Evolutionary conservation across 1,140 invertebrate genomes (phyloP), one percentile per base, ranked within the genome.

Genomic region (Hyles euphorbiae): DNA sequence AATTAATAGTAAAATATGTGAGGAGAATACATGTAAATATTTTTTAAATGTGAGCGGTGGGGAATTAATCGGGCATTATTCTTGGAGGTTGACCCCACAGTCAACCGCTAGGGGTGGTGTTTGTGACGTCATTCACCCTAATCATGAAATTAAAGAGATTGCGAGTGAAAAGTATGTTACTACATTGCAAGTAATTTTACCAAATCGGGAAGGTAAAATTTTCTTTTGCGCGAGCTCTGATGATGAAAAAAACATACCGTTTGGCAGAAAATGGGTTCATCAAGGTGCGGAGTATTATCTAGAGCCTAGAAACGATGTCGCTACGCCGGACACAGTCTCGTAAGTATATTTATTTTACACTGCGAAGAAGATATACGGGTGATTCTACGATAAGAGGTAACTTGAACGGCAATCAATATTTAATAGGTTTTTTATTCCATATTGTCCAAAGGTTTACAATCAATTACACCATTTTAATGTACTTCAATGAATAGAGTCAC

Each of bases 1-100:
- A 81, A 59, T 87, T 60, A 65, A 72, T 45, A 67, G 66, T 48
- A 87, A 83, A 79, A 76, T 72, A 46, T 86, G 83, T 67, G 67
- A 72, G 59, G 68, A 70, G 68, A 75, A 72, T 57, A 78, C 65
- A 60, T 88, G 83, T 85, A 86, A 85, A 82, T 88, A 86, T 83
- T 80, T 83, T 74, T 62, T 88, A 65, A 72, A 76, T 48, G 74
- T 87, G 61, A 64, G 65, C 47, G 87, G 85, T 72, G 76, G 76
- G 66, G 77, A 84, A 57, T 87, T 81, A 66, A 71, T 85, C 36
- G 87, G 83, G 36, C 75, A 85, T 80, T 72, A 72, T 70, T 82
- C 80, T 3, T 87, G 83, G 83, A 80, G 72, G 72, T 76, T 89
- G 71, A 88, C 85, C 61, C 68, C 84, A 49, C 69, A 36, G n/a